Conservation (phyloP, 2,113 vertebrate genomes). For the Erythrocebus patas region DNA sequence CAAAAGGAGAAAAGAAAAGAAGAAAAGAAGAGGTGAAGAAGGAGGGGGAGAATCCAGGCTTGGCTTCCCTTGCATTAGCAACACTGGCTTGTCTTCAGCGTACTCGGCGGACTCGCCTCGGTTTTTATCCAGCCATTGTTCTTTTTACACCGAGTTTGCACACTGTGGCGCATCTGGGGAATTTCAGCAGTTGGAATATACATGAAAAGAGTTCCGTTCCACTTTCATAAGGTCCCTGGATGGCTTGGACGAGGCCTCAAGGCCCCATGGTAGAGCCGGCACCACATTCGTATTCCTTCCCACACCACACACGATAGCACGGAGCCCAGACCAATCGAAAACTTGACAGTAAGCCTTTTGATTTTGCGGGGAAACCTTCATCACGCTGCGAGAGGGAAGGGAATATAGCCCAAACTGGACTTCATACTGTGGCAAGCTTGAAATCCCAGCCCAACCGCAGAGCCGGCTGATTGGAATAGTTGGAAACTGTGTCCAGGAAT, state of each 20-base stretch:
- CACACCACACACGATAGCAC: conserved; percentile 83
- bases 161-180: conserved; percentile 84
- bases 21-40: background rate
- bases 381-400: conserved; percentile 89
- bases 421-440: conserved; percentile 90
- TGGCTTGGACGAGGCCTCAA: conserved; percentile 85
- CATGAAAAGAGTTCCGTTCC: conserved; percentile 89
- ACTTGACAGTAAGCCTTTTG: conserved; percentile 92
- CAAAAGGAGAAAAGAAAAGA: background rate
- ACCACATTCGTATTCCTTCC: conserved; percentile 85
- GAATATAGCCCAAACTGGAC: conserved; percentile 89
- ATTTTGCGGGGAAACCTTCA: conserved; percentile 88
- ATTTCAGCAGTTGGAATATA: conserved; percentile 87
- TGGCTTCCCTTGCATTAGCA: conserved; percentile 45
- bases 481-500: conserved; percentile 88
- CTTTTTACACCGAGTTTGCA: conserved; percentile 83
- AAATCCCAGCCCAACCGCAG: conserved; percentile 90
- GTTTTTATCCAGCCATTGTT: conserved; percentile 86
- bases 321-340: conserved; percentile 87
- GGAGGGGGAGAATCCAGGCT: background rate
- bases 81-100: conserved; percentile 69
- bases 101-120: conserved; percentile 77
- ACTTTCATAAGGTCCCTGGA: conserved; percentile 89
- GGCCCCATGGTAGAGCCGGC: conserved; percentile 84
- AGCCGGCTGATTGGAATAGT: conserved; percentile 89